phyloP scores from a whole-genome alignment of 2,113 vertebrate genomes.

The Zingel zingel region DNA sequence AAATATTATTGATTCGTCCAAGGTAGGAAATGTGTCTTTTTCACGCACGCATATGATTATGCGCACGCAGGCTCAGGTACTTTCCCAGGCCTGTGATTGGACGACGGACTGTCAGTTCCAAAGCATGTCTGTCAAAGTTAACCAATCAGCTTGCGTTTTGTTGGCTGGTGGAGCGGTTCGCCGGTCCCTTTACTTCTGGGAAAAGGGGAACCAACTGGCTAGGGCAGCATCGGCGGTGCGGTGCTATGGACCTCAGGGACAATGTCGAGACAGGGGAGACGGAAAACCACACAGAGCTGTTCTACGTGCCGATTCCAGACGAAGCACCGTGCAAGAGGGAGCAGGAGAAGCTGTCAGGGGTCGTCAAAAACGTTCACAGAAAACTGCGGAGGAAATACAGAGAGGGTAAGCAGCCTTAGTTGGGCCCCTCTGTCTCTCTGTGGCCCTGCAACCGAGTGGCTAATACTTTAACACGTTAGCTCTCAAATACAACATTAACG shows the following conservation, averaged over 20 bases:
- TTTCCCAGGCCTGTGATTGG: slow-evolving; percentile 67
- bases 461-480: slow-evolving; percentile 4
- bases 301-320: slow-evolving; percentile 61
- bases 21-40: too few relatives aligned
- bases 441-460: slow-evolving; percentile 40
- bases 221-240: slow-evolving; percentile 40
- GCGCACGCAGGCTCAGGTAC: background rate
- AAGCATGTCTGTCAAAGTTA: slow-evolving; percentile 16
- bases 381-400: slow-evolving; percentile 96
- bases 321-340: slow-evolving; percentile 80
- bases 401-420: slow-evolving; percentile 87
- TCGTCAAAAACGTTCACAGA: slow-evolving; percentile 95
- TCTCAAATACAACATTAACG: background rate
- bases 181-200: slow-evolving; percentile 69
- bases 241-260: slow-evolving; percentile 79
- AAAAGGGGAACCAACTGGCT: slow-evolving; percentile 52
- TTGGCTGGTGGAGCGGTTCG: slow-evolving; percentile 68
- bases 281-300: slow-evolving; percentile 61
- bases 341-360: slow-evolving; percentile 95
- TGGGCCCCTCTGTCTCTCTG: slow-evolving; percentile 43
- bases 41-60: background rate
- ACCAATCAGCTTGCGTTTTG: slow-evolving; percentile 70
- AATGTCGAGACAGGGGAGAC: slow-evolving; percentile 75
- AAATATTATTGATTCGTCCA: too few relatives aligned
- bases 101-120: slow-evolving; percentile 60